A percentile compares a stretch with the other conserved stretches of the same genome.
Conservation (phyloP, 2,113 vertebrate species). For the Smithornis capensis region DNA sequence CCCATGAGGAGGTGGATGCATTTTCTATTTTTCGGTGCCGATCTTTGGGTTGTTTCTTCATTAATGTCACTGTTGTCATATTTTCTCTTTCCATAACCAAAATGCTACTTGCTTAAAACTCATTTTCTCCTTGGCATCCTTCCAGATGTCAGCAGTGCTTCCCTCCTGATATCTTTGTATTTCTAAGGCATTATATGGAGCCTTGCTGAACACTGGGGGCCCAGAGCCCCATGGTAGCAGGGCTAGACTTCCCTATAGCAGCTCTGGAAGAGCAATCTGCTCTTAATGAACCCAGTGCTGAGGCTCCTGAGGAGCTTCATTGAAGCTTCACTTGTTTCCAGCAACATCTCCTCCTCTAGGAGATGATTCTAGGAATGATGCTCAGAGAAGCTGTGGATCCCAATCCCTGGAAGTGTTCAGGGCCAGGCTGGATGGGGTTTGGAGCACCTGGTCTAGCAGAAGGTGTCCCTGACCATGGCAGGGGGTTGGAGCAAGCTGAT, state of each 20-base stretch:
- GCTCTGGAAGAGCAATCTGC: background rate
- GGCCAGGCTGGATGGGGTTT: background rate
- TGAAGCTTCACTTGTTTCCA: background rate
- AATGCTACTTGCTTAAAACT: conserved; percentile 9
- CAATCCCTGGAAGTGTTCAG: background rate
- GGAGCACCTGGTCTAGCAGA: background rate
- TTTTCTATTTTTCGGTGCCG: background rate
- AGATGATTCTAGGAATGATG: background rate
- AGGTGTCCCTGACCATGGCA: background rate
- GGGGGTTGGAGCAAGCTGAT: background rate
- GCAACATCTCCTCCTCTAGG: background rate
- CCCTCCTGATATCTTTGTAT: background rate
- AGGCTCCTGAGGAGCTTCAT: background rate
- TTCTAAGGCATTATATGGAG: background rate
- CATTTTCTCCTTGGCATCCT: conserved; percentile 39
- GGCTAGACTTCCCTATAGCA: background rate
- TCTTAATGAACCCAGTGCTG: background rate
- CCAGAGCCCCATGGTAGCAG: background rate
- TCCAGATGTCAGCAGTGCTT: conserved; percentile 4
- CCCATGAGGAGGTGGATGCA: background rate
- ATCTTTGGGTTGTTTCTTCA: conserved; percentile 20
- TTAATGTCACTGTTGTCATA: conserved; percentile 37
- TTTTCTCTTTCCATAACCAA: background rate
- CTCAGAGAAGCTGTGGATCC: background rate
- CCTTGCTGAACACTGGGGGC: background rate